phyloP scores from a whole-genome alignment of 2,797 vertebrate genomes.

The Sebastes trivittatus region DNA sequence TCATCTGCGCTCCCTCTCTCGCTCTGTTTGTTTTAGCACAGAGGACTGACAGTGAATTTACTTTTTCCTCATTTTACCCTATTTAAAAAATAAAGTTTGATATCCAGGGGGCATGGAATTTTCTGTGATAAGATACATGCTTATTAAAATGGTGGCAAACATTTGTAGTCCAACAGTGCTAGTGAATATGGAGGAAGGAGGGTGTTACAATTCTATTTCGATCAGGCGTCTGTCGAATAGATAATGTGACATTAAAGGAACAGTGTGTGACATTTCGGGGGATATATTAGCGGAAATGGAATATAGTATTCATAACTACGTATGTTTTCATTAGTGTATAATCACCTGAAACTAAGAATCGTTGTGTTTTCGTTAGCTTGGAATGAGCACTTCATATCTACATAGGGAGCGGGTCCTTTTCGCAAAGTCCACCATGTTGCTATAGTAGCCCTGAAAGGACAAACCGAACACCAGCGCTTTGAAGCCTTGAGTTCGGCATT shows the following conservation, averaged over 20 bases:
- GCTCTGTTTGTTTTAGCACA: conserved; percentile 49
- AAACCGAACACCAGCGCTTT: too few relatives aligned
- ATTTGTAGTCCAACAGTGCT: background rate
- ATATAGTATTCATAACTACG: too few relatives aligned
- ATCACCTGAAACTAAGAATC: too few relatives aligned
- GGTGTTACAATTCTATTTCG: background rate
- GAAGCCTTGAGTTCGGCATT: too few relatives aligned
- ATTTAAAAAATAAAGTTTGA: conserved; percentile 49
- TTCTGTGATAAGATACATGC: conserved; percentile 37
- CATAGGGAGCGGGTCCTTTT: too few relatives aligned
- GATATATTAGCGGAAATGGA: too few relatives aligned
- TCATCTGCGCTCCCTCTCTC: conserved; percentile 20
- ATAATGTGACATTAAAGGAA: conserved; percentile 17
- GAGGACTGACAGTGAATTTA: conserved; percentile 35
- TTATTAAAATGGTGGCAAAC: conserved; percentile 42
- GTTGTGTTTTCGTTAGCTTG: too few relatives aligned
- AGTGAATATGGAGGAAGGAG: background rate
- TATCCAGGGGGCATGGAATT: conserved; percentile 15
- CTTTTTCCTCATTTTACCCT: conserved; percentile 1
- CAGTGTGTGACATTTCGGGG: too few relatives aligned
- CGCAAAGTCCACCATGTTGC: too few relatives aligned
- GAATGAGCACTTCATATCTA: too few relatives aligned
- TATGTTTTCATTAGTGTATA: too few relatives aligned
- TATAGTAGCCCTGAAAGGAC: too few relatives aligned
- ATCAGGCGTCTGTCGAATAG: conserved; percentile 23